Base-by-base conservation (phyloP, 2,888 invertebrate genomes). In the Lepidochitona cinerea region DNA sequence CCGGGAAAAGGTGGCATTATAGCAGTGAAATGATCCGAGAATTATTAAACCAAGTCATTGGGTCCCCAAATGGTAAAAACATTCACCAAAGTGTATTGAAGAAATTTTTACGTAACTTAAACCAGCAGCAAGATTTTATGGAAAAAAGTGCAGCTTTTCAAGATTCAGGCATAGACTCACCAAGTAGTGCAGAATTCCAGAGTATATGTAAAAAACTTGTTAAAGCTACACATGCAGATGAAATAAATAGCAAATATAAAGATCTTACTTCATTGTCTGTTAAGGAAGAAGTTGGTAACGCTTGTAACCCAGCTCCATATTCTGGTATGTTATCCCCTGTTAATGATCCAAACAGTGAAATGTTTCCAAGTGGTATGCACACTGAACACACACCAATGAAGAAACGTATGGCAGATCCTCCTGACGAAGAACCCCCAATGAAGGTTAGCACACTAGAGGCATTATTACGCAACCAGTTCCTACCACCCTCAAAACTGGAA, bases 21-120 rank as follows among this genome's bases (percentile, higher is more conserved):
- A 84, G 83, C 54, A 79, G 83, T 0, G 76, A 75, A 32, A 72
- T 85, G 18, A 81, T 85, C 37, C 83, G 84, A 70, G 83, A 85
- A 12, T 74, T 85, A 0, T 72, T 84, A 23, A 76, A 79, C 32
- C 83, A 85, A 69, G 74, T 81, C 6, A 67, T 81, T 1, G 78
- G 77, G 12, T 54, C 76, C 6, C 64, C 59, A 23, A 72, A 72
- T 32, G 70, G 72, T 7, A 23, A 23, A 1, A 64, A 76, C 66
- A 37, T 64, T 14, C 29, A 59, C 18, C 41, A 41, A 9, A 41
- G 29, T 9, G 29, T 59, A 29, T 32, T 59, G 14, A 23, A 32
- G 32, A 59, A 59, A 32, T 26, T 59, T 4, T 29, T 59, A 32
- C 59, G 59, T 4, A 29, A 32, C 29, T 14, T 59, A 14, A 14